Evolutionary conservation across 2,797 vertebrate genomes (phyloP).

Genomic region (Liasis olivaceus): DNA sequence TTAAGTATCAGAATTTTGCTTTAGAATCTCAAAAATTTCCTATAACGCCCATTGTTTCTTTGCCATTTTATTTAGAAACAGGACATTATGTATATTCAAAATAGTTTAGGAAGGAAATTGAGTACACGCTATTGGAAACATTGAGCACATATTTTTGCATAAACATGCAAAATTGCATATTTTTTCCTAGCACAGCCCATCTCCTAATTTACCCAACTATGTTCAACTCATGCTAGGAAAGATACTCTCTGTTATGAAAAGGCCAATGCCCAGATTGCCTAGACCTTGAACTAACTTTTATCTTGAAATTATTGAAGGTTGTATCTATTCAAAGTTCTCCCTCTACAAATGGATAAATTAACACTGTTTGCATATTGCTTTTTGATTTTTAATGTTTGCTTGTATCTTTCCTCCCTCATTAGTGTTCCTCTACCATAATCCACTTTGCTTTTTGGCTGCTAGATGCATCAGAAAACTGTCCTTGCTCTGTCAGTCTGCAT

Average conservation of each 20-base stretch:
- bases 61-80: neutral
- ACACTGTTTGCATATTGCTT: neutral
- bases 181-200: neutral
- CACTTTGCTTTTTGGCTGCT: too few relatives aligned
- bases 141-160: neutral
- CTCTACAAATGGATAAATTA: constrained; percentile 5
- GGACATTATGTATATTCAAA: neutral
- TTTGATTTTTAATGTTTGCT: neutral
- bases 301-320: constrained; percentile 1
- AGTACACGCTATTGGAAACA: neutral
- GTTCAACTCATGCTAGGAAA: neutral
- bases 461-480: neutral
- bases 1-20: neutral
- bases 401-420: neutral
- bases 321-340: neutral
- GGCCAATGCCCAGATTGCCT: neutral
- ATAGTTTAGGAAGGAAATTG: neutral
- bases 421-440: neutral
- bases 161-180: neutral
- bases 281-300: neutral
- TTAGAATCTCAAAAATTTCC: neutral
- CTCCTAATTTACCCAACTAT: neutral
- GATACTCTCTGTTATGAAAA: neutral
- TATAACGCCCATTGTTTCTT: neutral
- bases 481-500: neutral